A percentile compares a stretch with the other conserved stretches of the same genome.
Conservation (phyloP, 1,140 invertebrate genomes). For the Eumeta japonica region DNA sequence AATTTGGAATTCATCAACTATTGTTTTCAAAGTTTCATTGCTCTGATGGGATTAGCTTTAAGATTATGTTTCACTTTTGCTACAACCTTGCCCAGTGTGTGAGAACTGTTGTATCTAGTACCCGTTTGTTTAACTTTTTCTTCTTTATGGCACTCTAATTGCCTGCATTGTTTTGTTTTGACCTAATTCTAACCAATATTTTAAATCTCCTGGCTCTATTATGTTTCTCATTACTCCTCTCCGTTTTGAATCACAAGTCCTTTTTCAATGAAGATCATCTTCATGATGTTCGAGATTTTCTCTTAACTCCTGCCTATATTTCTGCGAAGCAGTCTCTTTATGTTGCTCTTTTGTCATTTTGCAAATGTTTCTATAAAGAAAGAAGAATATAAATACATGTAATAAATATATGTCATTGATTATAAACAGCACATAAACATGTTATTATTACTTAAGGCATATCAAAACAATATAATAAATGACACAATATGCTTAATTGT, state of each 20-base stretch:
- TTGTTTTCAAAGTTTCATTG: slow-evolving; percentile 3
- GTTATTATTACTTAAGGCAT: not conserved
- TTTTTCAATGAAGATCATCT: not conserved
- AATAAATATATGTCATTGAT: not conserved
- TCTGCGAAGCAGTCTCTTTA: slow-evolving; percentile 4
- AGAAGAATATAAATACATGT: not conserved
- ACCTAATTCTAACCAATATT: slow-evolving; percentile 3
- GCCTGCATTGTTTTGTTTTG: slow-evolving; percentile 2
- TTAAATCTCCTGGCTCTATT: not conserved
- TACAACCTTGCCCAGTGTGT: slow-evolving; percentile 1
- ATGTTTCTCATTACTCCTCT: slow-evolving; percentile 2
- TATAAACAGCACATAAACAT: not conserved
- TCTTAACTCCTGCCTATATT: slow-evolving; percentile 2
- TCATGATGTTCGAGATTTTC: slow-evolving; percentile 3
- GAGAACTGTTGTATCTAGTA: not conserved
- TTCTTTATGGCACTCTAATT: not conserved
- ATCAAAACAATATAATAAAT: not conserved
- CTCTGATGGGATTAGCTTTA: not conserved
- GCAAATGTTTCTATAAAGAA: not conserved
- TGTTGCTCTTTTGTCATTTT: slow-evolving; percentile 2
- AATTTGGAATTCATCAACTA: not conserved
- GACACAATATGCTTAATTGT: not conserved
- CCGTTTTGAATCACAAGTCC: slow-evolving; percentile 1
- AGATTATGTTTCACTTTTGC: slow-evolving; percentile 1
- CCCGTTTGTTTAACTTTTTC: slow-evolving; percentile 1